Evolutionary conservation across 2,888 invertebrate species (phyloP), one percentile per base, ranked within the genome.

Genomic region (Synergus laeviventris): DNA sequence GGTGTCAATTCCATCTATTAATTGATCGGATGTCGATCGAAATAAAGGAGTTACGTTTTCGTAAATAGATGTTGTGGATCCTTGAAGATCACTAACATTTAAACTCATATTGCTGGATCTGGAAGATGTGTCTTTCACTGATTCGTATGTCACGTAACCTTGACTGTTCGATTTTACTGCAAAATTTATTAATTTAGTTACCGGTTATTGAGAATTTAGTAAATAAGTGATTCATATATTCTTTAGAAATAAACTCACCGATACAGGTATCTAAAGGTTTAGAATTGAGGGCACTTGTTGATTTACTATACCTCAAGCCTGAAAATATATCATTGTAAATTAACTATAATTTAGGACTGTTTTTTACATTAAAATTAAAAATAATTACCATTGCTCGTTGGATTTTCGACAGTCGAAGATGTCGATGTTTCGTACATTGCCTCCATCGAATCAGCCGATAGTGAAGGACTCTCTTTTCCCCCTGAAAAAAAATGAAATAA

Each of bases 301-400:
- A 89, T 85, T 87, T 88, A 61, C 85, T 84, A 39, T 84, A 85
- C 75, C 87, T 84, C 75, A 88, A 83, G 73, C 84, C 89, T 87
- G 84, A 36, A 83, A 86, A 78, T 56, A 79, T 75, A 81, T 54
- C 2, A 54, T 54, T 54, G 8, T 7, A 54, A 54, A 54, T 18
- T 54, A 38, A 59, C 31, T 60, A 59, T 77, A 59, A 38, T 14
- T 49, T 54, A 74, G 7, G 78, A 36, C 73, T 60, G 70, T 76
- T 75, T 49, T 36, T 18, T 60, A n/a, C 38, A n/a, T 16, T 8
- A 75, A 54, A 45, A 60, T 66, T 38, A 24, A 18, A 38, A 24
- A 60, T 61, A 80, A 42, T 49, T 79, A 81, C 81, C 79, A 24
- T 77, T 84, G 78, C 7, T 70, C 78, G 81, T 76, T 83, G 84